Conservation (phyloP, 1,140 invertebrate genomes). For the Listronotus bonariensis region DNA sequence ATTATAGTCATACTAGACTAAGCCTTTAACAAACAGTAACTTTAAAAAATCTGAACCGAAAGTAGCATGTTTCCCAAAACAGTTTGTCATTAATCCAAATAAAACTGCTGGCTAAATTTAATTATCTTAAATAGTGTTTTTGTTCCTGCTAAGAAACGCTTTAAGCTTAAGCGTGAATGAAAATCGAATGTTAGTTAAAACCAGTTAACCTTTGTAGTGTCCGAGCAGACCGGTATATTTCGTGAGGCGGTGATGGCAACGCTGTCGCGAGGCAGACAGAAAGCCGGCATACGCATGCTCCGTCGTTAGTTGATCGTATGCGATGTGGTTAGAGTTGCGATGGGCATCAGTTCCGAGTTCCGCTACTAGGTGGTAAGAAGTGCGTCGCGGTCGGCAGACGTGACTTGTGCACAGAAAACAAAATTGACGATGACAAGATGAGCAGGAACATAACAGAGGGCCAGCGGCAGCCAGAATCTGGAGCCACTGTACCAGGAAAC, state of each 20-base stretch:
- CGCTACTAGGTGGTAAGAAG: slow-evolving; percentile 36
- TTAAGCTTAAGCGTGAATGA: slow-evolving; percentile 19
- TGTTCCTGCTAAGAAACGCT: not conserved
- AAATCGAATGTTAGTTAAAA: slow-evolving; percentile 36
- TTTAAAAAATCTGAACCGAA: no score
- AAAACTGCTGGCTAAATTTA: no score
- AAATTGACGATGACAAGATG: slow-evolving; percentile 46
- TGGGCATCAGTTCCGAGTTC: slow-evolving; percentile 40
- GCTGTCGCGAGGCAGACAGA: slow-evolving; percentile 15
- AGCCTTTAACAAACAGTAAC: no score
- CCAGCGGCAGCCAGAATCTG: slow-evolving; percentile 32
- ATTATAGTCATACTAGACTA: no score
- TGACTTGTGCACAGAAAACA: slow-evolving; percentile 28
- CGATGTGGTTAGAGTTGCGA: slow-evolving; percentile 29
- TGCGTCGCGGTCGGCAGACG: slow-evolving; percentile 21
- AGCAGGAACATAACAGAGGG: slow-evolving; percentile 42
- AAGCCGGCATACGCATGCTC: slow-evolving; percentile 30
- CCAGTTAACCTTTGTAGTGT: slow-evolving; percentile 34
- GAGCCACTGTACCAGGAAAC: slow-evolving; percentile 25
- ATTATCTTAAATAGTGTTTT: no score
- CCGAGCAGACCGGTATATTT: slow-evolving; percentile 23
- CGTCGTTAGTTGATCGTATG: slow-evolving; percentile 23
- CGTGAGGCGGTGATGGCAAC: slow-evolving; percentile 22
- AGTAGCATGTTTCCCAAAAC: no score
- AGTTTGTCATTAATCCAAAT: no score